Conservation (phyloP, 2,888 invertebrate genomes). For the Drosophila rellima region DNA sequence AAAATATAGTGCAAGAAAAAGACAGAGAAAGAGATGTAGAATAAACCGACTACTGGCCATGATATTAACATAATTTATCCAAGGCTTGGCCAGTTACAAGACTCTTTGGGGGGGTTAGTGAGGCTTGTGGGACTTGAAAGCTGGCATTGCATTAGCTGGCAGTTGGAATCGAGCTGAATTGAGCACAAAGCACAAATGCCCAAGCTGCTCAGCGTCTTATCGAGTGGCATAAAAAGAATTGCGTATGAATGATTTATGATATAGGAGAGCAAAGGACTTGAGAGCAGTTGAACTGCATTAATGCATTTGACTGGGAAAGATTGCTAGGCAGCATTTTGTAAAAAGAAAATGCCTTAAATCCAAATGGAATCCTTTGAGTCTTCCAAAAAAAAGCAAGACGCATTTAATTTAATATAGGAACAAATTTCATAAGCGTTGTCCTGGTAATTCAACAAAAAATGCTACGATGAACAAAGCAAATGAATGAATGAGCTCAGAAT, state of each 20-base stretch:
- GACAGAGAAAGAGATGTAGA: constrained; percentile 10
- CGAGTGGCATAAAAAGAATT: constrained; percentile 61
- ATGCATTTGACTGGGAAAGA: constrained; percentile 54
- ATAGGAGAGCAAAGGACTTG: constrained; percentile 14
- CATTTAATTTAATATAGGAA: constrained; percentile 21
- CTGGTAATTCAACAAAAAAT: constrained; percentile 23
- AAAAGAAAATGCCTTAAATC: constrained; percentile 19
- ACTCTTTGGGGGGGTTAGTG: constrained; percentile 9
- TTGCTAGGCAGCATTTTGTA: constrained; percentile 31
- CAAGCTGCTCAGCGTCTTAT: constrained; percentile 56
- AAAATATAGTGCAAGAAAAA: constrained; percentile 22
- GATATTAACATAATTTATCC: constrained; percentile 78
- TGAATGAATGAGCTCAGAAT: constrained; percentile 35
- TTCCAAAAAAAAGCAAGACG: background rate
- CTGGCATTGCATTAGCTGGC: constrained; percentile 46
- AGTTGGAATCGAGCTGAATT: constrained; percentile 22
- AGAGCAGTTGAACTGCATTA: constrained; percentile 32
- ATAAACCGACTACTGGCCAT: constrained; percentile 46
- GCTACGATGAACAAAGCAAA: constrained; percentile 26
- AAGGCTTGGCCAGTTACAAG: constrained; percentile 37
- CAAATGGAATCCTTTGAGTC: background rate
- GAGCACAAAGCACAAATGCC: constrained; percentile 26
- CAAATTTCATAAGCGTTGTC: constrained; percentile 29
- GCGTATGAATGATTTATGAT: constrained; percentile 77
- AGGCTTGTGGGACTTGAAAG: constrained; percentile 44